These are phyloP conservation scores for Laticauda colubrina DNA, from an alignment of 2,113 vertebrate genomes.

Conservation along the genomic window DNA sequence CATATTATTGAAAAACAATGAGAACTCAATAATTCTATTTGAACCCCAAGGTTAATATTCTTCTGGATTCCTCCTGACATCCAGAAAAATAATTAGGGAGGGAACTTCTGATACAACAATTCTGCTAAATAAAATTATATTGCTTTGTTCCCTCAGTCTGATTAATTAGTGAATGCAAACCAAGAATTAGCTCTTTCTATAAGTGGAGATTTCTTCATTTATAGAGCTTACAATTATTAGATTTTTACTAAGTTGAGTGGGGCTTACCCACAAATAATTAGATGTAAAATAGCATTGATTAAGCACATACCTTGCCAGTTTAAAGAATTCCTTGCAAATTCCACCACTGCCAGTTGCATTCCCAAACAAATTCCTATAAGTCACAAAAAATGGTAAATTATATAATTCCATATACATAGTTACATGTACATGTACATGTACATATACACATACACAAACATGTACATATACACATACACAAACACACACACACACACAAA, in stretches of 20 bases:
- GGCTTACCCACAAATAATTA: neutral
- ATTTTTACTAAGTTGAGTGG: neutral
- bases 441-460: neutral
- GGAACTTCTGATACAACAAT: neutral
- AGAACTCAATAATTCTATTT: neutral
- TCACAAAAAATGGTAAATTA: neutral
- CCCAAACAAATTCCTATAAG: conserved; percentile 74
- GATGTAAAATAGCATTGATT: neutral
- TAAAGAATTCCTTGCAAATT: conserved; percentile 76
- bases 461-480: too few species aligned
- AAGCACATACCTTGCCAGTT: conserved; percentile 71
- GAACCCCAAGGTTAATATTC: neutral
- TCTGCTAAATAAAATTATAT: neutral
- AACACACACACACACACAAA: too few species aligned
- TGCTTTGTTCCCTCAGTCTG: neutral
- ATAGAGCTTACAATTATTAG: neutral
- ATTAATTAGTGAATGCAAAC: neutral
- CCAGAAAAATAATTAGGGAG: neutral
- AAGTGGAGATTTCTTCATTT: neutral
- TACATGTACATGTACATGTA: neutral
- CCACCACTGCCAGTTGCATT: conserved; percentile 79
- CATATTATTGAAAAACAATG: neutral
- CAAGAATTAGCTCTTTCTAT: neutral
- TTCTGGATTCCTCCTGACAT: neutral
- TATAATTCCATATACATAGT: neutral